Conservation (phyloP, 2,888 invertebrate species). For the Caenorhabditis plicata region DNA sequence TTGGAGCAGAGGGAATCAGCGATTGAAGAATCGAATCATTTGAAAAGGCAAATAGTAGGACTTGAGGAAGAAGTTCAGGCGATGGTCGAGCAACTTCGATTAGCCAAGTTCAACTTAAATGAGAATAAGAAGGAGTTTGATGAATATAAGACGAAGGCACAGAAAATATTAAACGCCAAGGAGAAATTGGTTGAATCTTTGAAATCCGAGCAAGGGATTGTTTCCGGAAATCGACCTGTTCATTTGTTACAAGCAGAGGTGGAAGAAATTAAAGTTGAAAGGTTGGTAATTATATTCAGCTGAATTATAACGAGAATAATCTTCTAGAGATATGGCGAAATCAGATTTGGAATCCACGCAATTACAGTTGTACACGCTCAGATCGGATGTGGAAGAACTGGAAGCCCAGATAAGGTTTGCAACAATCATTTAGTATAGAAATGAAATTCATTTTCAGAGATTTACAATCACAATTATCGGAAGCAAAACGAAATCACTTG, state of each 20-base stretch:
- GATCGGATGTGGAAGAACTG: conserved; percentile 68
- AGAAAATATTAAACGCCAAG: conserved; percentile 76
- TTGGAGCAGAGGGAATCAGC: conserved; percentile 38
- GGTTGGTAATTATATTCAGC: conserved; percentile 6
- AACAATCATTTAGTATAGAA: background rate
- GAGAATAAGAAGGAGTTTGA: conserved; percentile 73
- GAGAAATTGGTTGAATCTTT: conserved; percentile 76
- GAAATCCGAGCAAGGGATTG: conserved; percentile 48
- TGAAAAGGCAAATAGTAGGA: conserved; percentile 29
- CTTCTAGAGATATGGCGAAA: conserved; percentile 69
- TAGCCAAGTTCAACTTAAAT: conserved; percentile 67
- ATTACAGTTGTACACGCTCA: conserved; percentile 55
- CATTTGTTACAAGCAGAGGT: conserved; percentile 69
- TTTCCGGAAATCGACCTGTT: conserved; percentile 32
- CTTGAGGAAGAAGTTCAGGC: conserved; percentile 46
- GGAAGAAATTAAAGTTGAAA: conserved; percentile 70
- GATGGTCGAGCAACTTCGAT: conserved; percentile 42
- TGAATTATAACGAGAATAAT: background rate
- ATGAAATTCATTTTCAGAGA: conserved; percentile 8
- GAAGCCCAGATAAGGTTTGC: conserved; percentile 33
- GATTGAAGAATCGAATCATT: conserved; percentile 33
- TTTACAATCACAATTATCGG: conserved; percentile 20
- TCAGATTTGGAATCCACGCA: conserved; percentile 72
- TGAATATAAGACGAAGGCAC: conserved; percentile 79
- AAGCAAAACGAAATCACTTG: conserved; percentile 20